These are phyloP conservation scores for Ips nitidus DNA, from an alignment of 1,140 invertebrate genomes.

Conservation along the genomic window DNA sequence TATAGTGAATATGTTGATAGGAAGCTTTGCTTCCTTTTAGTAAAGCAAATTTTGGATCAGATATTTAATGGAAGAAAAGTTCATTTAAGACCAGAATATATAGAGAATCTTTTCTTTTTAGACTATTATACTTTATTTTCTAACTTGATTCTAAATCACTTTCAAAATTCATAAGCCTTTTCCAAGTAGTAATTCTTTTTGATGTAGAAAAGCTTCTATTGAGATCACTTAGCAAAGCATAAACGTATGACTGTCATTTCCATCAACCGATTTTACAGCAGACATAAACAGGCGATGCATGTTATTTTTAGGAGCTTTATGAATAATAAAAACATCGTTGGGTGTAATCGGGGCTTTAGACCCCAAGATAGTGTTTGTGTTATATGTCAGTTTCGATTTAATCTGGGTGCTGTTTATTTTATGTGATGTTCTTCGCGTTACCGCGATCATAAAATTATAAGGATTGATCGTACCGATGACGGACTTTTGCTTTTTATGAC, in stretches of 20 bases:
- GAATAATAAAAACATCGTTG: conserved; percentile 22
- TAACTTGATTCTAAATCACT: too few relatives aligned
- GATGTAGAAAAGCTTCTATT: too few relatives aligned
- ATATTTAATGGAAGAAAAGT: too few relatives aligned
- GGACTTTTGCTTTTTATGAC: background rate
- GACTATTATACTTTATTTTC: too few relatives aligned
- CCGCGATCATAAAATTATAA: conserved; percentile 11
- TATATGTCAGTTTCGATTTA: conserved; percentile 24
- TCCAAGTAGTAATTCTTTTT: too few relatives aligned
- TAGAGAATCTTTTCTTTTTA: too few relatives aligned
- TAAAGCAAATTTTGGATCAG: too few relatives aligned
- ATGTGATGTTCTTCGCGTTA: background rate
- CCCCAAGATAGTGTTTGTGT: conserved; percentile 23
- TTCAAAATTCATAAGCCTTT: too few relatives aligned
- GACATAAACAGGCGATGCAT: conserved; percentile 2
- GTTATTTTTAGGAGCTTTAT: conserved; percentile 22
- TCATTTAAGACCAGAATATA: too few relatives aligned
- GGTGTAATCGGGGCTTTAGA: conserved; percentile 22
- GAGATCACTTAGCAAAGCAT: too few relatives aligned
- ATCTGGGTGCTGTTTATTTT: conserved; percentile 16
- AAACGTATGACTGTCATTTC: background rate
- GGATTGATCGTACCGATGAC: conserved; percentile 6
- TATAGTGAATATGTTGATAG: too few relatives aligned
- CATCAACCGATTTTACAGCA: conserved; percentile 1
- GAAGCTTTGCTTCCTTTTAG: too few relatives aligned